phyloP scores from a whole-genome alignment of 2,888 invertebrate genomes.

The Apomyelois bistriatella region DNA sequence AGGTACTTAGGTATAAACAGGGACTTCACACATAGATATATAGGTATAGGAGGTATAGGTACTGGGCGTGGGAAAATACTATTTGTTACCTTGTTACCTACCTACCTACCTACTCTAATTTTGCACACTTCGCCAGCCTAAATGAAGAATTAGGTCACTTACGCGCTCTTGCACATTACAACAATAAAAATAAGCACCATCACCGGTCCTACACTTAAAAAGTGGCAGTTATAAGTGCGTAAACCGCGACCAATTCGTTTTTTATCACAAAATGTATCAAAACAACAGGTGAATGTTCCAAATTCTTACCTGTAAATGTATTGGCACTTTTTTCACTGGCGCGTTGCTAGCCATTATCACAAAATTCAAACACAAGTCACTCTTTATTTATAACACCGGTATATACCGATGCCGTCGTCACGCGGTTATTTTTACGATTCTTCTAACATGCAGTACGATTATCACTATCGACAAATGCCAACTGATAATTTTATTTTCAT shows the following conservation, averaged over 20 bases:
- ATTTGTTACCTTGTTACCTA: constrained; percentile 15
- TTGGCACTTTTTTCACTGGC: constrained; percentile 96
- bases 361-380: constrained; percentile 58
- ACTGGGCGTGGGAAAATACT: constrained; percentile 14
- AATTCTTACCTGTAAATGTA: constrained; percentile 91
- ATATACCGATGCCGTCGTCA: constrained; percentile 44
- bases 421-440: constrained; percentile 43
- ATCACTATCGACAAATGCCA: constrained; percentile 45
- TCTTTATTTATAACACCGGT: constrained; percentile 60
- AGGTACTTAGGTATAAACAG: not conserved
- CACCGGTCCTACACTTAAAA: not conserved
- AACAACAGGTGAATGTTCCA: constrained; percentile 54
- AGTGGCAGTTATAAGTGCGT: not conserved
- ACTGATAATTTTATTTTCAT: constrained; percentile 56
- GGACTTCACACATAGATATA: too few species aligned
- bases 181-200: constrained; percentile 5
- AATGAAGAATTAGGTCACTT: constrained; percentile 43
- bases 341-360: constrained; percentile 81
- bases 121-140: constrained; percentile 27
- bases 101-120: constrained; percentile 11
- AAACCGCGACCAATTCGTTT: constrained; percentile 14
- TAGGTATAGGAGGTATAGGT: too few species aligned
- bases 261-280: constrained; percentile 33
- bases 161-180: constrained; percentile 19
- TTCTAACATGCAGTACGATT: constrained; percentile 24